A percentile compares a stretch with the other conserved stretches of the same genome.
phyloP scores from a whole-genome alignment of 2,888 invertebrate genomes.

The Augochlorella aurata region DNA sequence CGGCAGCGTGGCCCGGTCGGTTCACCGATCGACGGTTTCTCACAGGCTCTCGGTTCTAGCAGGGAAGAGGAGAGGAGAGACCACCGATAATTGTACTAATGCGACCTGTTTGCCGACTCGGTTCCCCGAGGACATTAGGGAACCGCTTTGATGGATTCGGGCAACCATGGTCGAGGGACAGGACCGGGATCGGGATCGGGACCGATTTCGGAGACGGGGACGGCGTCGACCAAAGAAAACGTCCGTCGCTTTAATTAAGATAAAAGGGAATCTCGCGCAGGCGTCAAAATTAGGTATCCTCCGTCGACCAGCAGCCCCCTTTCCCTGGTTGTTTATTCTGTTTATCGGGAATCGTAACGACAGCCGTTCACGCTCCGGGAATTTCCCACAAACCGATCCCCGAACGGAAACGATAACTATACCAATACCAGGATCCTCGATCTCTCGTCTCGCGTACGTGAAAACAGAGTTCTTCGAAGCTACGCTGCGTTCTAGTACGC shows the following conservation, averaged over 20 bases:
- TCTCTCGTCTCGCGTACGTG: conserved; percentile 8
- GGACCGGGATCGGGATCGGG: background rate
- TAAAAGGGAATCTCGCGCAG: conserved; percentile 54
- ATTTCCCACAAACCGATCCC: conserved; percentile 39
- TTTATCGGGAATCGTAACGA: conserved; percentile 29
- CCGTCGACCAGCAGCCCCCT: background rate
- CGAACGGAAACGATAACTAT: conserved; percentile 44
- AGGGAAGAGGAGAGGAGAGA: background rate
- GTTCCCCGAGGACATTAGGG: conserved; percentile 55
- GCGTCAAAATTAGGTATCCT: conserved; percentile 50
- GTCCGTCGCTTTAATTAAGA: conserved; percentile 47
- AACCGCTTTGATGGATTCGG: conserved; percentile 50
- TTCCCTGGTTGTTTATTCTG: conserved; percentile 1
- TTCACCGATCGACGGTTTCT: conserved; percentile 61
- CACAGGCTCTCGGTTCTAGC: conserved; percentile 56
- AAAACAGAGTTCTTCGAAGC: background rate
- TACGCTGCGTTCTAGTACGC: too few relatives aligned
- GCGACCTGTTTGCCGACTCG: conserved; percentile 64
- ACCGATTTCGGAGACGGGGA: conserved; percentile 2
- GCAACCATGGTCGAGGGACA: conserved; percentile 24
- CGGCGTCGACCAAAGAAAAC: conserved; percentile 34
- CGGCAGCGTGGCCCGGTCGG: conserved; percentile 14
- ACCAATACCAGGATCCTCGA: conserved; percentile 36
- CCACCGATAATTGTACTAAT: conserved; percentile 72
- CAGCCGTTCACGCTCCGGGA: conserved; percentile 22